These are phyloP conservation scores for Micropterix aruncella DNA, from an alignment of 2,888 invertebrate genomes.

Conservation along the genomic window DNA sequence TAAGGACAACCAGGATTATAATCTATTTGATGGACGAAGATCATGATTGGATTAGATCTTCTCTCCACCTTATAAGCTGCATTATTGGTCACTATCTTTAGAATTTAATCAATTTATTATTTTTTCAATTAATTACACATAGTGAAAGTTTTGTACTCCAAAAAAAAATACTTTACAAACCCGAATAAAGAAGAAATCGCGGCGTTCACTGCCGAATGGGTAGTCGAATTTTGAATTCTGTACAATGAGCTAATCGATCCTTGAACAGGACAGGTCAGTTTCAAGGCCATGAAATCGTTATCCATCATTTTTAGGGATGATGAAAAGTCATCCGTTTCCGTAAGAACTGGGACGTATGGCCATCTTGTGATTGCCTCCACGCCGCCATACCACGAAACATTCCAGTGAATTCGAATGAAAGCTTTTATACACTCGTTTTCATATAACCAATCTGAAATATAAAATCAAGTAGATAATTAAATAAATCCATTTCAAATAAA, in stretches of 20 bases:
- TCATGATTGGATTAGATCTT: no score
- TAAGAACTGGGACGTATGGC: slow-evolving; percentile 13
- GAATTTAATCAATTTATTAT: no score
- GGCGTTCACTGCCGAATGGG: slow-evolving; percentile 40
- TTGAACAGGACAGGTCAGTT: slow-evolving; percentile 35
- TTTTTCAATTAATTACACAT: no score
- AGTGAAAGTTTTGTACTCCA: no score
- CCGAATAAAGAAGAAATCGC: slow-evolving; percentile 40
- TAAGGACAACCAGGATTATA: no score
- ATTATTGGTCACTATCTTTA: no score
- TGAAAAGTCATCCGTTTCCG: slow-evolving; percentile 15
- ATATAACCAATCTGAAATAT: slow-evolving; percentile 15
- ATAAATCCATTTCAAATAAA: slow-evolving; percentile 3
- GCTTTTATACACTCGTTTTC: slow-evolving; percentile 20
- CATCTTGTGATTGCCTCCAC: slow-evolving; percentile 19
- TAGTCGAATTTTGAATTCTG: slow-evolving; percentile 47
- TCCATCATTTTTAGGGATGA: slow-evolving; percentile 19
- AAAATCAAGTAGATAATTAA: slow-evolving; percentile 8
- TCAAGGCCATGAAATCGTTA: slow-evolving; percentile 32
- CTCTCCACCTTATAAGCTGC: no score
- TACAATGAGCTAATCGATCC: slow-evolving; percentile 37
- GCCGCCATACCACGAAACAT: slow-evolving; percentile 23
- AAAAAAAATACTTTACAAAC: no score
- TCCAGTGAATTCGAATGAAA: slow-evolving; percentile 28
- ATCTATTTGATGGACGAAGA: no score